Evolutionary conservation across 2,888 invertebrate genomes (phyloP).

Genomic region (Plagodis dolabraria): DNA sequence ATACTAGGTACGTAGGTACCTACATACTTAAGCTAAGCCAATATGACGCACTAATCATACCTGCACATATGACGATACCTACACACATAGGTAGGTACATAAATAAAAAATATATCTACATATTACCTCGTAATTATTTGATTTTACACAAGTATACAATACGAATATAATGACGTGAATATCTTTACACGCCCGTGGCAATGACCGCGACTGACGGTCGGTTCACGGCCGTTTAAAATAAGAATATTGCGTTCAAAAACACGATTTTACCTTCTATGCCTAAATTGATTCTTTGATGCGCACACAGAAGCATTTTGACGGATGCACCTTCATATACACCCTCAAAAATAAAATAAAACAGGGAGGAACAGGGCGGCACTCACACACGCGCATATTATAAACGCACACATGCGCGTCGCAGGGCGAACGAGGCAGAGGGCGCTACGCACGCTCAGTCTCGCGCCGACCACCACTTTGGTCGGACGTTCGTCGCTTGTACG

Average conservation of each 20-base stretch:
- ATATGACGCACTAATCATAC: neutral
- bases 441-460: slow-evolving; percentile 82
- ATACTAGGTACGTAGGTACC: neutral
- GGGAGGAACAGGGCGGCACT: slow-evolving; percentile 56
- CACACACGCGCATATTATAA: slow-evolving; percentile 53
- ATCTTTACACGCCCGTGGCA: slow-evolving; percentile 79
- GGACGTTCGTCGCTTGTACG: slow-evolving; percentile 69
- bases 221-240: slow-evolving; percentile 79
- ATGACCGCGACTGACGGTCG: slow-evolving; percentile 73
- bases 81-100: too few relatives aligned
- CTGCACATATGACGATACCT: neutral
- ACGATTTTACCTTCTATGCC: slow-evolving; percentile 49
- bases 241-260: slow-evolving; percentile 58
- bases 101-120: slow-evolving; percentile 2
- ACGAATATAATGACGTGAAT: slow-evolving; percentile 68
- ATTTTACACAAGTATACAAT: slow-evolving; percentile 33
- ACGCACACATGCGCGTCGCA: slow-evolving; percentile 59
- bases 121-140: slow-evolving; percentile 13
- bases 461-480: slow-evolving; percentile 71
- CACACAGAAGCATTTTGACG: slow-evolving; percentile 9
- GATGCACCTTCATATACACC: slow-evolving; percentile 44
- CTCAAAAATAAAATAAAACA: slow-evolving; percentile 61
- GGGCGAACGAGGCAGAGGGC: slow-evolving; percentile 67
- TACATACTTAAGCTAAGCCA: neutral
- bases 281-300: slow-evolving; percentile 43